phyloP scores from a whole-genome alignment of 1,140 invertebrate genomes.

The Pseudomyrmex concolor region DNA sequence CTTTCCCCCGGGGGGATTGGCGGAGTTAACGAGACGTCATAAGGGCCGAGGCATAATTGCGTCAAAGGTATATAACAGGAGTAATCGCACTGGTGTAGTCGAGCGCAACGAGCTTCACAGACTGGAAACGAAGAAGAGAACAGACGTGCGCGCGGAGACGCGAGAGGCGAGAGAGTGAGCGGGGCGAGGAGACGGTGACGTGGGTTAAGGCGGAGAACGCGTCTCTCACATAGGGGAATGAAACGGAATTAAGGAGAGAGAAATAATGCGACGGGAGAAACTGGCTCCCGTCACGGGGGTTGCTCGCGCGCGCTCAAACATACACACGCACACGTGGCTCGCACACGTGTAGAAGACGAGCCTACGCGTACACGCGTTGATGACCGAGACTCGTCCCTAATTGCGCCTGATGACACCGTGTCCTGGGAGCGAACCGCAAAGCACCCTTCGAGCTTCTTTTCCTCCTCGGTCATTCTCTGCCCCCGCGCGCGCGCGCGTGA shows the following conservation, averaged over 20 bases:
- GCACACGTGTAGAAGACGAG: background rate
- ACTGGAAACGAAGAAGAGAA: conserved; percentile 19
- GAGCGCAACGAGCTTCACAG: conserved; percentile 53
- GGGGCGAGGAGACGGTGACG: conserved; percentile 7
- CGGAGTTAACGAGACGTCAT: conserved; percentile 76
- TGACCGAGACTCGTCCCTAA: conserved; percentile 79
- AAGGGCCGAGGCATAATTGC: conserved; percentile 76
- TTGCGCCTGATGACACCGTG: conserved; percentile 80
- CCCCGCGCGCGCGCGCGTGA: conserved; percentile 12
- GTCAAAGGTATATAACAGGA: conserved; percentile 77
- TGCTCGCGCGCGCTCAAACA: background rate
- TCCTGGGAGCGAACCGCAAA: conserved; percentile 75
- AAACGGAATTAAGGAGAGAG: conserved; percentile 76
- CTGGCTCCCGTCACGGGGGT: conserved; percentile 40
- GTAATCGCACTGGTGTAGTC: conserved; percentile 70
- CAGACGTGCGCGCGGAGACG: conserved; percentile 32
- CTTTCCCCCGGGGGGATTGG: conserved; percentile 44
- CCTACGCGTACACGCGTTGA: conserved; percentile 74
- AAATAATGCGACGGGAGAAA: conserved; percentile 72
- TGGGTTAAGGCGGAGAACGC: conserved; percentile 31
- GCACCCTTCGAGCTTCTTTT: conserved; percentile 36
- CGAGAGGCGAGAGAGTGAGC: conserved; percentile 18
- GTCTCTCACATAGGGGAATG: conserved; percentile 65
- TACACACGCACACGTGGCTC: background rate
- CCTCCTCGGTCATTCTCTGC: background rate